Evolutionary conservation across 1,140 invertebrate species (phyloP).

Genomic region (Centruroides sculpturatus): DNA sequence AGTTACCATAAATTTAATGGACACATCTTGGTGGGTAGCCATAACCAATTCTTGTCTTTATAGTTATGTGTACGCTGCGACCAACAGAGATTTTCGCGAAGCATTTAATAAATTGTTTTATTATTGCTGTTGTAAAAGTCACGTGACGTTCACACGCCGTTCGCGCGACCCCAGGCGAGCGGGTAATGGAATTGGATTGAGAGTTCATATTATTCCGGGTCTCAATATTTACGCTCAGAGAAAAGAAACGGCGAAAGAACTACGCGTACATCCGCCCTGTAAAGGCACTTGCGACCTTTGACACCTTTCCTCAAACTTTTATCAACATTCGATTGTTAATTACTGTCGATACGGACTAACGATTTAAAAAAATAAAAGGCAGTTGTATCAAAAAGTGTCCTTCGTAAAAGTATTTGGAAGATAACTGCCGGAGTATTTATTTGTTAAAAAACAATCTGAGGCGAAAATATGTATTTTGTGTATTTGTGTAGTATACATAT

Average conservation of each 20-base stretch:
- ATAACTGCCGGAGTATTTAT: no score
- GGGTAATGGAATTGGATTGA: conserved; percentile 23
- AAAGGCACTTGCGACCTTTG: no score
- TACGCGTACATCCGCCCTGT: no score
- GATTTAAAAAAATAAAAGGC: no score
- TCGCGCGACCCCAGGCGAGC: not conserved
- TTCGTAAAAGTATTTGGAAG: no score
- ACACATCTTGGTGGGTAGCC: conserved; percentile 50
- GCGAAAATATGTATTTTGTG: no score
- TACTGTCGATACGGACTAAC: no score
- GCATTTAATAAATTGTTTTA: conserved; percentile 62
- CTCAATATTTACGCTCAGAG: conserved; percentile 47
- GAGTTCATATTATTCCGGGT: conserved; percentile 60
- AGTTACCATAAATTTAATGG: conserved; percentile 35
- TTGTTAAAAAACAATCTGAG: no score
- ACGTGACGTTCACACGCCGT: conserved; percentile 41
- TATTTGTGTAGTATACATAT: no score
- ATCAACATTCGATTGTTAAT: no score
- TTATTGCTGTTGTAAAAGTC: conserved; percentile 69
- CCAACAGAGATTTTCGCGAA: conserved; percentile 50
- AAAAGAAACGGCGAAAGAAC: conserved; percentile 6
- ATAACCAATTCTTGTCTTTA: conserved; percentile 51
- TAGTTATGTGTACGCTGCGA: conserved; percentile 47
- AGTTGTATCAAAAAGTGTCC: no score
- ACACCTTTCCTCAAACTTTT: no score